Base-by-base conservation (phyloP, 2,888 invertebrate genomes). In the Lepidocyrtinus sp. region DNA sequence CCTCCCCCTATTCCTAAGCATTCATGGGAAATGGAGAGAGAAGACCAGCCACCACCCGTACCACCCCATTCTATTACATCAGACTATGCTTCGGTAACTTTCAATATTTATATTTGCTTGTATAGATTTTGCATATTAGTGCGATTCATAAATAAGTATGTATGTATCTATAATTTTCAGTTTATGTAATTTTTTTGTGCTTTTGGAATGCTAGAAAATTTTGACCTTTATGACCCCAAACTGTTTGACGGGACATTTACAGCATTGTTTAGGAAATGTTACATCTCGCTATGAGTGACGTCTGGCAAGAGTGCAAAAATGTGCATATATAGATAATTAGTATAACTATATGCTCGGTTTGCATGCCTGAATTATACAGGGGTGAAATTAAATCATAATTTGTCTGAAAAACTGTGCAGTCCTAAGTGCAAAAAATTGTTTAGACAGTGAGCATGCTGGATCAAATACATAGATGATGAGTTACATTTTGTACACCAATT, bases 1-100 rank as follows among this genome's bases (percentile, higher is more conserved):
- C 83, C 83, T 17, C 83, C 83, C 19, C 83, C 83, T 2, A 76
- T 83, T 19, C 83, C 83, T 3, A 83, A 83, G 55, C 83, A 83
- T 64, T 78, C 83, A 17, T 83, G 82, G 77, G 83, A 83, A 75
- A 21, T 80, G 12, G 69, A 78, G 22, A 55, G 64, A 36, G 80
- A 80, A 3, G 25, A 55, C n/a, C 55, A 26, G 24, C 82, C 83
- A 36, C 83, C 83, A n/a, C 83, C 83, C 19, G 73, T 82, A 62
- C 82, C 83, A 61, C 82, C 82, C 17, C 83, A 83, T 69, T 73
- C 82, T 21, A 71, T 75, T 19, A 75, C 75, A 27, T 77, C 76
- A 9, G 70, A 76, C 22, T 70, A 61, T 36, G 46, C 63, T 17
- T 59, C 77, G 70, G 77, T 77, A 77, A 59, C 26, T 15, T 24